Evolutionary conservation across 2,888 invertebrate genomes (phyloP), one percentile per base, ranked within the genome.

Genomic region (Ernsta delagoae): DNA sequence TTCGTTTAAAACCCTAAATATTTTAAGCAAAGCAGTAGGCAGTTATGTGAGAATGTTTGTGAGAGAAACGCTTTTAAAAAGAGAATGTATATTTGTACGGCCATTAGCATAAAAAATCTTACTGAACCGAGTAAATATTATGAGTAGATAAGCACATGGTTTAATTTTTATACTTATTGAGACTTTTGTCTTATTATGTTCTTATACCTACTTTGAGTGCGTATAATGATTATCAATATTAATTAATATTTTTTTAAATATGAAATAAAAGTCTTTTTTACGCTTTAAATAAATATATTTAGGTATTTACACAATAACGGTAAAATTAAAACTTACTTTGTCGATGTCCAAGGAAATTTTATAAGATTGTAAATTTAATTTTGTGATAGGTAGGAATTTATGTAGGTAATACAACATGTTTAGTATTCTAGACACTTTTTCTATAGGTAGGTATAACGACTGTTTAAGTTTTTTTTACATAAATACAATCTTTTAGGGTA

Each of bases 211-310:
- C 39, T 5, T 7, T 39, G 5, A 7, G 5, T 39, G 7, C 5
- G 39, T 39, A 5, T 39, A 4, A 5, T 7, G 39, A 7, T 36
- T 4, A 6, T 39, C 2, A 5, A 8, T 53, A 53, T 16, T 53
- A 16, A 53, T 48, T 8, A 12, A 12, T 48, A 48, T 5, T n/a
- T n/a, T 45, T 5, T 45, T 7, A n/a, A n/a, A 4, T 45, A n/a
- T 24, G 24, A 36, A 54, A 64, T 56, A 65, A 65, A 65, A 65
- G 34, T 45, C 64, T 8, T 56, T 70, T 64, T 70, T 65, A 61
- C 86, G 91, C 86, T 84, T 92, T 91, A 92, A 92, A 93, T 93
- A 93, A 92, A 93, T 92, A 92, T 93, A 91, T 92, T 92, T 93
- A 93, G 24, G 24, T 24, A 41, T 93, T 90, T 93, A 93, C 92